These are phyloP conservation scores for Eurytoma californica DNA, from an alignment of 2,888 invertebrate species.

Conservation along the genomic window DNA sequence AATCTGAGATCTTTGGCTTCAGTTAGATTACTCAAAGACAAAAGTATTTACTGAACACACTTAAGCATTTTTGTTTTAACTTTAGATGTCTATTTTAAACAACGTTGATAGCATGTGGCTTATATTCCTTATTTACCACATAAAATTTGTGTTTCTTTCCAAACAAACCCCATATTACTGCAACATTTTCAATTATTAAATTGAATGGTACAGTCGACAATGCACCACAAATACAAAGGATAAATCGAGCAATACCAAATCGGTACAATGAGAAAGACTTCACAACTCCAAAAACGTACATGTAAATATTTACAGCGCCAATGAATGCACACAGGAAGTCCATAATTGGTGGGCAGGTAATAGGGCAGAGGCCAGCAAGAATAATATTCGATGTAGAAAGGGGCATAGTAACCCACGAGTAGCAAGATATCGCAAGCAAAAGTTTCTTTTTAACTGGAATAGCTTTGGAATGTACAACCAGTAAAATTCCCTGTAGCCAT, in stretches of 20 bases:
- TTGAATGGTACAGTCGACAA: conserved; percentile 95
- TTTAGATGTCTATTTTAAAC: neutral
- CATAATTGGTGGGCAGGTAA: conserved; percentile 87
- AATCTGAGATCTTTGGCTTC: neutral
- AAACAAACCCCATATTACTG: conserved; percentile 94
- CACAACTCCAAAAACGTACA: conserved; percentile 98
- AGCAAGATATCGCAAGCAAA: conserved; percentile 90
- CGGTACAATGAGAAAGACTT: conserved; percentile 95
- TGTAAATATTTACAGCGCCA: conserved; percentile 95
- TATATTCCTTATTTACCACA: conserved; percentile 94
- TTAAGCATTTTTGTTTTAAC: neutral
- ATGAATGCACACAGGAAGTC: conserved; percentile 93
- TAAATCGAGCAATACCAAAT: conserved; percentile 87
- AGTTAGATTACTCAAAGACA: neutral
- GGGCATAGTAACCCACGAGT: conserved; percentile 97
- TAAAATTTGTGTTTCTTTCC: conserved; percentile 98
- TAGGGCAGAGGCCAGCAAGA: conserved; percentile 90
- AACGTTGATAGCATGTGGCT: conserved; percentile 77
- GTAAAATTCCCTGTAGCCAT: conserved; percentile 94
- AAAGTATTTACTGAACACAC: no score
- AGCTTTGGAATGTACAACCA: conserved; percentile 90
- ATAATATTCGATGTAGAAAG: conserved; percentile 92
- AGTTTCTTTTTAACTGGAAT: conserved; percentile 88
- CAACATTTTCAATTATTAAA: conserved; percentile 94
- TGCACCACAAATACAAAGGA: conserved; percentile 89